Evolutionary conservation across 2,797 vertebrate genomes (phyloP), one percentile per base, ranked within the genome.

Genomic region (Taenioides sp.): DNA sequence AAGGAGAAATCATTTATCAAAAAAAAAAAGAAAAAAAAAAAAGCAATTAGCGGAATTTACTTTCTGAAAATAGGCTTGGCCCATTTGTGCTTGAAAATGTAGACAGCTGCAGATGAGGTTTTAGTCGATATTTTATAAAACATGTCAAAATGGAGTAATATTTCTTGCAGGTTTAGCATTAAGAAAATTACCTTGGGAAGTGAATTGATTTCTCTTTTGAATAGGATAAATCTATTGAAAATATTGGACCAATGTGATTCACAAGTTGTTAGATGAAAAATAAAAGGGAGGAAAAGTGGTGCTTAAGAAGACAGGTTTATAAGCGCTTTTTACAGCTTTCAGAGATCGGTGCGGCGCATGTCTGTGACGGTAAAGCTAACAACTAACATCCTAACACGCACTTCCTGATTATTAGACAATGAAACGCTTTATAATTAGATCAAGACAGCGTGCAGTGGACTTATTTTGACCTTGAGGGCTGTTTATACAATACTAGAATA

Each of bases 1-100:
- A 62, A 52, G 67, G 78, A 84, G 78, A 64, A 62, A 75, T 40
- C 70, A 84, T 86, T 82, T 76, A 77, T 77, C 81, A 73, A 71
- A 62, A 64, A 34, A 43, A 61, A 64, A 34, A 43, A 40, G 72
- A 71, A 62, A 64, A 34, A 43, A 61, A 64, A 34, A 43, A 40
- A 65, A 70, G 71, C 66, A 83, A 76, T 83, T 82, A 77, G 61
- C 9, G 50, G 23, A 28, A 69, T 80, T 75, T 76, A 18, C 69
- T 66, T 69, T 27, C 69, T 74, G 57, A 71, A 80, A 84, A 79
- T 76, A 70, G 58, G 58, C 63, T 71, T 27, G 57, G 1, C 47
- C 49, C 75, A 16, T 43, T 71, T 72, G 75, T 76, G 83, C 80
- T 60, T 71, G 34, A 31, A 25, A n/a, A 22, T 23, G 72, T 43